Evolutionary conservation across 2,113 vertebrate species (phyloP).

Genomic region (Thalassarche chlororhynchos): DNA sequence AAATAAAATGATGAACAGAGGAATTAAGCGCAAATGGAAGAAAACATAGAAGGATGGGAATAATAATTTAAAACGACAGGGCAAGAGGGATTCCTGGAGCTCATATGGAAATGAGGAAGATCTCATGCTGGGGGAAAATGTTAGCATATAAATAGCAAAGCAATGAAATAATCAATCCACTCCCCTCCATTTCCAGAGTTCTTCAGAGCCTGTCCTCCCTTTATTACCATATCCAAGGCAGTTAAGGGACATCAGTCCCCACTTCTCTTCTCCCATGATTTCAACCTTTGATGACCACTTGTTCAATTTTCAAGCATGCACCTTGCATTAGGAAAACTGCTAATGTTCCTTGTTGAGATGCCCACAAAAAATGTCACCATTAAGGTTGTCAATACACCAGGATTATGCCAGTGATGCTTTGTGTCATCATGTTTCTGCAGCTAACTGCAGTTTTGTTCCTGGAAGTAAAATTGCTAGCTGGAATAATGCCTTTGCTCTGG

Average conservation of each 20-base stretch:
- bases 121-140: neutral
- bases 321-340: neutral
- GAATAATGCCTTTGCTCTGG: neutral
- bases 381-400: neutral
- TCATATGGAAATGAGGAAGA: slow-evolving; percentile 35
- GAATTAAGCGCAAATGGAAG: slow-evolving; percentile 33
- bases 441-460: neutral
- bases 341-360: neutral
- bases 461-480: neutral
- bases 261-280: neutral
- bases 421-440: neutral
- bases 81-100: slow-evolving; percentile 19
- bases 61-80: slow-evolving; percentile 5
- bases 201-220: neutral
- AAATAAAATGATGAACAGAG: neutral
- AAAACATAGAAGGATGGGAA: neutral
- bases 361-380: neutral
- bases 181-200: neutral
- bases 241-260: neutral
- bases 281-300: neutral
- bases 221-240: neutral
- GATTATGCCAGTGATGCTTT: neutral
- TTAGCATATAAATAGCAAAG: slow-evolving; percentile 5
- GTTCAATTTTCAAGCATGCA: neutral
- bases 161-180: neutral